Evolutionary conservation across 1,140 invertebrate genomes (phyloP).

Genomic region (Latrodectus geometricus): DNA sequence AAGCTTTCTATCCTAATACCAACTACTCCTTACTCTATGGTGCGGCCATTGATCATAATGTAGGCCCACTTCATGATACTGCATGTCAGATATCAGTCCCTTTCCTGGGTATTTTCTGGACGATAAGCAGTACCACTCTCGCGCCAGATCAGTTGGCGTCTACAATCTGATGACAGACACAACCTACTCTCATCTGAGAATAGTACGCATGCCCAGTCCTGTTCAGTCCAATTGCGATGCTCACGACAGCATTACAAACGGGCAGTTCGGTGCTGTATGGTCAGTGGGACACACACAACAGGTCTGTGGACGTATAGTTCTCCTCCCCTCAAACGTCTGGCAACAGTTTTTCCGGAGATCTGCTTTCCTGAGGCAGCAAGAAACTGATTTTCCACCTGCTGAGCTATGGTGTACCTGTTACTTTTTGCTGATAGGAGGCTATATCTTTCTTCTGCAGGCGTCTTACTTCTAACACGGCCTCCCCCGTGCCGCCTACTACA

Average conservation of each 20-base stretch:
- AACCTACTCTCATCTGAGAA: constrained; percentile 33
- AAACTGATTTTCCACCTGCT: constrained; percentile 15
- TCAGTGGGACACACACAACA: constrained; percentile 20
- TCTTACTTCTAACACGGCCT: not conserved
- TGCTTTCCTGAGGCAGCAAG: not conserved
- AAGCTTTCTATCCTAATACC: too few species aligned
- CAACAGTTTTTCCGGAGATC: not conserved
- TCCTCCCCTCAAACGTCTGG: constrained; percentile 23
- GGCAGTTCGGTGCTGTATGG: not conserved
- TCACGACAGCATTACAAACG: constrained; percentile 1
- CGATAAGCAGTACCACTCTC: constrained; percentile 23
- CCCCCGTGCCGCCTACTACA: not conserved
- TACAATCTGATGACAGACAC: constrained; percentile 23
- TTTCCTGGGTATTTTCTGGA: constrained; percentile 37
- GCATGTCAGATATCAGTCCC: not conserved
- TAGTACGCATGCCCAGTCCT: constrained; percentile 26
- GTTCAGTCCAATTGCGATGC: constrained; percentile 20
- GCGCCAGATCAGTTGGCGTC: constrained; percentile 19
- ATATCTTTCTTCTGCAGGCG: constrained; percentile 16
- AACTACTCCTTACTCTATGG: too few species aligned
- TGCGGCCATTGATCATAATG: constrained; percentile 22
- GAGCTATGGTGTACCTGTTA: constrained; percentile 3
- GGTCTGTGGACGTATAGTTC: constrained; percentile 8
- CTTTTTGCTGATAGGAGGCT: constrained; percentile 22
- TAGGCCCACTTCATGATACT: not conserved